Base-by-base conservation (phyloP, 2,888 invertebrate genomes). In the Andrena praecox region DNA sequence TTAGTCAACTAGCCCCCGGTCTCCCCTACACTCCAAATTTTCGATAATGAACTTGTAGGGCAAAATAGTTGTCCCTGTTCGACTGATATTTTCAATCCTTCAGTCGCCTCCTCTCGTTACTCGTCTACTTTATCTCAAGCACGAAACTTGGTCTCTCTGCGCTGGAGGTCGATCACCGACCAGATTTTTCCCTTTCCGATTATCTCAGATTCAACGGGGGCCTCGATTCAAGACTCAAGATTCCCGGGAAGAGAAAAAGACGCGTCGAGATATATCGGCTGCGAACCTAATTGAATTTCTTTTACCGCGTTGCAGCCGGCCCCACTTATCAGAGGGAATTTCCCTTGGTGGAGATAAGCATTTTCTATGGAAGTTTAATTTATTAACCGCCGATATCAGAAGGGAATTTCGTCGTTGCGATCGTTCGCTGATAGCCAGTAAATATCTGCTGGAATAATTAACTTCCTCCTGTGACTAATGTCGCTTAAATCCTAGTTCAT, bases 281-380 rank as follows among this genome's bases (percentile, higher is more conserved):
- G 68, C 64, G 83, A 82, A 63, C 59, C 70, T 82, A 88, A 80
- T 86, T 84, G 74, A 87, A 87, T 87, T 60, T 67, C 74, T 74
- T 70, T 77, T 67, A 20, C 56, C 59, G 27, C 67, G 27, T 20
- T 31, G 67, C 20, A 27, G 56, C 7, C 27, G 54, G 16, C 10
- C 42, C 20, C 54, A n/a, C 69, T 77, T 82, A 77, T 81, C 82
- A 10, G 64, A 35, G 29, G 33, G 56, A 69, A 77, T 72, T 60
- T 69, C 59, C 66, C 8, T 20, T 8, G 42, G 6, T n/a, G 29
- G 31, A 82, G 77, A 72, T 76, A 71, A 82, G 76, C 76, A 76
- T 68, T 75, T 75, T 71, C 52, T 52, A 64, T 72, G 63, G 64
- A 81, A 80, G 71, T 69, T 82, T 64, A 59, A 81, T 76, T 72